Base-by-base conservation (phyloP, 35 echinoderm and acorn worm species). In the Amphiura filiformis region DNA sequence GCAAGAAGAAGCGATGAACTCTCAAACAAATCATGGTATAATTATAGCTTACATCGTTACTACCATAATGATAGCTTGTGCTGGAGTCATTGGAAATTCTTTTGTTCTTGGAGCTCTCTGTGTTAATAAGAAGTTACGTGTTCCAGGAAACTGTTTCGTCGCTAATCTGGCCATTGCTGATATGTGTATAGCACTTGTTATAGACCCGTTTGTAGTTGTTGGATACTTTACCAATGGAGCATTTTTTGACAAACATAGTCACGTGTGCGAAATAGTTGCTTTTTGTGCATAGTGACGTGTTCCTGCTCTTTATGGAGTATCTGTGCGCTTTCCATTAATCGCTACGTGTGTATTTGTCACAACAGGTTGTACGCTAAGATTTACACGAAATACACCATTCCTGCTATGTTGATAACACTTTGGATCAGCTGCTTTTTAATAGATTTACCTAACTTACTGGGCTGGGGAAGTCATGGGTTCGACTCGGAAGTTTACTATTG, bases 351-450 rank as follows among this genome's bases (percentile, higher is more conserved):
- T 39, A 87, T 87, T 9, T 70, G 76, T 31, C 85, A 87, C 26
- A 30, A 56, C 5, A 77, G 20, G 15, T 32, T 84, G 20, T 95
- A 95, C 44, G 57, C 78, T 3, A 65, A 49, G 26, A 77, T 95
- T 39, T 95, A 61, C 93, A 91, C 86, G 34, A 57, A 81, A 0
- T 56, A 81, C 32, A 95, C 89, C 14, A 76, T 95, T 35, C 70
- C 77, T 36, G 76, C 76, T 76, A 84, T 94, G 0, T 31, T 90
- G n/a, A 23, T 81, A 13, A 28, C 42, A 31, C 80, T 93, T 33
- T 93, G 91, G 91, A 64, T 35, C 23, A 88, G 83, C 5, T 87
- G 78, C 32, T 93, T 93, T 39, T n/a, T 65, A 28, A 88, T 93
- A n/a, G 86, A 93, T 34, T 39, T 88, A 15, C 91, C 91, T 23